Evolutionary conservation across 2,113 vertebrate genomes (phyloP).

Genomic region (Casuarius casuarius): DNA sequence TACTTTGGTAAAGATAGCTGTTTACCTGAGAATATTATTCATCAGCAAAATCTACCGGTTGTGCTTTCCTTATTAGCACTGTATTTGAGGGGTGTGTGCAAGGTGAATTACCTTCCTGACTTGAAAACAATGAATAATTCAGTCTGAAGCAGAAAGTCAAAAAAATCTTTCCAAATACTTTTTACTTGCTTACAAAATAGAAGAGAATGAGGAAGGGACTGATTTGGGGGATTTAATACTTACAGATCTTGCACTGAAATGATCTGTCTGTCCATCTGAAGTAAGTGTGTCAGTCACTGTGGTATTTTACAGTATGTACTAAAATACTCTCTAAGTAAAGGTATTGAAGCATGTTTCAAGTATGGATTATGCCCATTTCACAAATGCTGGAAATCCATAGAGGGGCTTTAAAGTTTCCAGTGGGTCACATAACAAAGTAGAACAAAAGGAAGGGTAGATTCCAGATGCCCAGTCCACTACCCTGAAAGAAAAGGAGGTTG

Average conservation of each 20-base stretch:
- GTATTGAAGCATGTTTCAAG: not conserved
- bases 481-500: not conserved
- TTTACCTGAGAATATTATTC: not conserved
- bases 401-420: not conserved
- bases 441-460: not conserved
- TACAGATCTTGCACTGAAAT: not conserved
- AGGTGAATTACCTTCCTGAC: slow-evolving; percentile 11
- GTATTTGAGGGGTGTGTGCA: not conserved
- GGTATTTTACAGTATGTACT: not conserved
- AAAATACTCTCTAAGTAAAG: not conserved
- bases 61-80: not conserved
- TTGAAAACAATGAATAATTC: slow-evolving; percentile 28
- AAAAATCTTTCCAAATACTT: not conserved
- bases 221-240: not conserved
- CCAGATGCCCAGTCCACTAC: not conserved
- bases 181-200: not conserved
- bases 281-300: not conserved
- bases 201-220: not conserved
- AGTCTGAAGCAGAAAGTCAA: not conserved
- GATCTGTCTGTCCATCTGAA: not conserved
- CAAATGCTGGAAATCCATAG: not conserved
- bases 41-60: not conserved
- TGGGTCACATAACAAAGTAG: not conserved
- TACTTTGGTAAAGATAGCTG: not conserved
- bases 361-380: not conserved